A percentile compares a stretch with the other conserved stretches of the same genome.
Evolutionary conservation across 1,140 invertebrate genomes (phyloP).

Genomic region (Temnothorax curvispinosus): DNA sequence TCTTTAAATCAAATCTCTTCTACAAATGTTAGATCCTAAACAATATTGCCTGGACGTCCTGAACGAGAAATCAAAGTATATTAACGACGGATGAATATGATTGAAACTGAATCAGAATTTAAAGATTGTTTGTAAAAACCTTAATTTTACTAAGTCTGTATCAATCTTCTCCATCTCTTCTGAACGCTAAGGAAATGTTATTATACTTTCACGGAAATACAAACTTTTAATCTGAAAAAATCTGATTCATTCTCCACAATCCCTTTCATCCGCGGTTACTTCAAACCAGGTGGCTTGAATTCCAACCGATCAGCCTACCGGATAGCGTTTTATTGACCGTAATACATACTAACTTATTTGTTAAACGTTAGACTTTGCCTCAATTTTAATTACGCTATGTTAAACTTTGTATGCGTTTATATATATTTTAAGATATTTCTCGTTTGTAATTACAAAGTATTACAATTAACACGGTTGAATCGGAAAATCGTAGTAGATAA

Average conservation of each 20-base stretch:
- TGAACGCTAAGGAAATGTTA: neutral
- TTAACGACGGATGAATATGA: slow-evolving; percentile 12
- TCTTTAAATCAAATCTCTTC: neutral
- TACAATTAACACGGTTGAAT: slow-evolving; percentile 12
- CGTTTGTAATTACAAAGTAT: slow-evolving; percentile 14
- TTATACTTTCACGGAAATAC: neutral
- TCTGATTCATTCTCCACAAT: slow-evolving; percentile 10
- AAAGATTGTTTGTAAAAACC: neutral
- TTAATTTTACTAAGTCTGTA: slow-evolving; percentile 5
- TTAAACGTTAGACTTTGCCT: slow-evolving; percentile 6
- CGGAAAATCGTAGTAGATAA: slow-evolving; percentile 4
- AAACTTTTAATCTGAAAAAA: slow-evolving; percentile 11
- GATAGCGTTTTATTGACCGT: slow-evolving; percentile 33
- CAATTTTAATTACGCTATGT: slow-evolving; percentile 23
- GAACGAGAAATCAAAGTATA: slow-evolving; percentile 41
- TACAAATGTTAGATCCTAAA: slow-evolving; percentile 11
- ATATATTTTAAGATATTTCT: slow-evolving; percentile 35
- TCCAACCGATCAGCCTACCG: slow-evolving; percentile 41
- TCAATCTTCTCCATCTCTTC: neutral
- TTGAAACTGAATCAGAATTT: slow-evolving; percentile 25
- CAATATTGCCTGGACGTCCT: slow-evolving; percentile 27
- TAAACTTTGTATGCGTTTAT: slow-evolving; percentile 37
- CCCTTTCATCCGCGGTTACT: slow-evolving; percentile 4
- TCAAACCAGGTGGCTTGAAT: slow-evolving; percentile 16
- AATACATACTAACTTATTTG: slow-evolving; percentile 31